Conservation (phyloP, 1,140 invertebrate genomes). For the Drosophila truncata region DNA sequence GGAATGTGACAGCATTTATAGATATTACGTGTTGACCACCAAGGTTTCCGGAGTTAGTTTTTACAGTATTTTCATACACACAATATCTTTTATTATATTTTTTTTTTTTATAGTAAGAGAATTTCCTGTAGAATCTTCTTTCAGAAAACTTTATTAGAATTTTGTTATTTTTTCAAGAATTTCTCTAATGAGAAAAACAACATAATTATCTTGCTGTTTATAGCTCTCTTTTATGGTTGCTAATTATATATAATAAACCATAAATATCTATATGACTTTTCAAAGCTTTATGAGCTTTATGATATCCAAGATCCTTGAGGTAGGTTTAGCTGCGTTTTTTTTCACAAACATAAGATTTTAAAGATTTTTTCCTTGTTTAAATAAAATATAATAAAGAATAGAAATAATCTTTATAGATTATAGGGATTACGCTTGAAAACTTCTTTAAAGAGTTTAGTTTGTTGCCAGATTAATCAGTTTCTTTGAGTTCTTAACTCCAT, state of each 20-base stretch:
- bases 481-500: too few relatives aligned
- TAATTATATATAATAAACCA: conserved; percentile 2
- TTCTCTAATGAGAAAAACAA: conserved; percentile 2
- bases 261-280: background rate
- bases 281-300: background rate
- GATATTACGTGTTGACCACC: conserved; percentile 29
- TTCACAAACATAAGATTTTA: background rate
- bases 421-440: too few relatives aligned
- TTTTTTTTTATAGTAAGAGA: too few relatives aligned
- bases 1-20: conserved; percentile 49
- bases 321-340: background rate
- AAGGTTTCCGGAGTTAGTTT: conserved; percentile 15
- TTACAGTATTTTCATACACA: too few relatives aligned
- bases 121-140: too few relatives aligned
- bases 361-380: background rate
- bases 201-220: background rate
- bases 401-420: background rate
- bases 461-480: too few relatives aligned
- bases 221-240: background rate
- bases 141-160: background rate
- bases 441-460: too few relatives aligned
- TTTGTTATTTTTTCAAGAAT: background rate
- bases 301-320: background rate
- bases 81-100: too few relatives aligned
- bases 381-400: background rate